Percentiles rank a stretch among this genome's conserved stretches.
These are phyloP conservation scores for Megaceryle torquata DNA, from an alignment of 2,113 vertebrate genomes.

Conservation along the genomic window DNA sequence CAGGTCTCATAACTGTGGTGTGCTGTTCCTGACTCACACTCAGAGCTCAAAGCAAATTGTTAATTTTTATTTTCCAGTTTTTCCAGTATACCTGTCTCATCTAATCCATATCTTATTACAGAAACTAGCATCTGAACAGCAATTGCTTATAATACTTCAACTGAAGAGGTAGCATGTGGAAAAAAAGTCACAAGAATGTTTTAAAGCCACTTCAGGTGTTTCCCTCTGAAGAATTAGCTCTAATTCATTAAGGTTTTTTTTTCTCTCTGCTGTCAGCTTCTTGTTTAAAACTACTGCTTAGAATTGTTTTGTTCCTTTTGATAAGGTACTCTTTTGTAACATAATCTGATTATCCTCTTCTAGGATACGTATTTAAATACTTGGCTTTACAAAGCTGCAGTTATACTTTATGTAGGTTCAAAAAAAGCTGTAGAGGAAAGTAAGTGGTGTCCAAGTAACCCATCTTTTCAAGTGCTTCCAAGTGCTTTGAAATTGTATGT, in stretches of 20 bases:
- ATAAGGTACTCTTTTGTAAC: background rate
- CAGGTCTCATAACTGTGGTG: background rate
- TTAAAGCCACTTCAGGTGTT: background rate
- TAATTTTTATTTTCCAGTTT: background rate
- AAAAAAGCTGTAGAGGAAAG: background rate
- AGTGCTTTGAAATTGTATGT: background rate
- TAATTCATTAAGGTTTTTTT: background rate
- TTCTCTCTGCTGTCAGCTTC: background rate
- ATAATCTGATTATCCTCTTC: background rate
- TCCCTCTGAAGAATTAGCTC: background rate
- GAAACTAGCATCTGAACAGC: background rate
- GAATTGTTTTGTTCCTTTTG: background rate
- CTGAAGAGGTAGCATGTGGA: background rate
- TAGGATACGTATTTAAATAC: background rate
- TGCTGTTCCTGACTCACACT: accelerated
- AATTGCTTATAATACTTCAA: background rate
- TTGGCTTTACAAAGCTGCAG: background rate
- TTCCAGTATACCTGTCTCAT: background rate
- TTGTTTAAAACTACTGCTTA: background rate
- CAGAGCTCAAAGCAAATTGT: background rate
- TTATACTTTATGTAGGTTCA: background rate
- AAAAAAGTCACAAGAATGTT: background rate
- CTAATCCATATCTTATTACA: background rate
- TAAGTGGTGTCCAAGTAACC: background rate
- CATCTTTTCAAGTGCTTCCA: background rate